These are phyloP conservation scores for Hippocampus zosterae DNA, from an alignment of 2,113 vertebrate genomes.

Conservation along the genomic window DNA sequence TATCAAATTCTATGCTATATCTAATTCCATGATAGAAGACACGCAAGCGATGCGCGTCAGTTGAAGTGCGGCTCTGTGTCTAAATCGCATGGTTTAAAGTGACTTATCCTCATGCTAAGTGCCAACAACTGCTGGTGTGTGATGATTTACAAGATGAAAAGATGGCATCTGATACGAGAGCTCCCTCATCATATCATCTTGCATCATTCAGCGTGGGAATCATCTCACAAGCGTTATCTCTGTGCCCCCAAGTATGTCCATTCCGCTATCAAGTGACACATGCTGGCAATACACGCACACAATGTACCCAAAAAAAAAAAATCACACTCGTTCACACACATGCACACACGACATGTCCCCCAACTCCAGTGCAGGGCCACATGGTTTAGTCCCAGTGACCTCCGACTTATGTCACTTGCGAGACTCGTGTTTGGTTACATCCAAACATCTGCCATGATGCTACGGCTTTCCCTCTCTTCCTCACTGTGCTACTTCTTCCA, in stretches of 20 bases:
- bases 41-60: neutral
- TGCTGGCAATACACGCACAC: conserved; percentile 26
- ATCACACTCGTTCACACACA: conserved; percentile 32
- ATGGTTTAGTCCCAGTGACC: conserved; percentile 44
- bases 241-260: conserved; percentile 31
- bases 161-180: conserved; percentile 16
- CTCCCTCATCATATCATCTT: conserved; percentile 3
- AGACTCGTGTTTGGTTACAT: conserved; percentile 47
- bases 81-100: neutral
- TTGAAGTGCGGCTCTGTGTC: neutral
- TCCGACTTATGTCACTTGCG: conserved; percentile 30
- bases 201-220: conserved; percentile 40
- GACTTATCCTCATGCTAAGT: neutral
- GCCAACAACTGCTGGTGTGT: conserved; percentile 1
- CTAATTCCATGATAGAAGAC: neutral
- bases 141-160: conserved; percentile 5
- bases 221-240: conserved; percentile 44
- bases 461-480: no score
- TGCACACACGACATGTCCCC: neutral
- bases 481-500: no score
- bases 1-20: neutral
- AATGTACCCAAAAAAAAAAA: conserved; percentile 27
- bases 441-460: conserved; percentile 50
- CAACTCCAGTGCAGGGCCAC: conserved; percentile 36
- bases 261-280: conserved; percentile 40